Conservation (phyloP, 2,797 vertebrate genomes). For the Pseudochaenichthys georgianus region DNA sequence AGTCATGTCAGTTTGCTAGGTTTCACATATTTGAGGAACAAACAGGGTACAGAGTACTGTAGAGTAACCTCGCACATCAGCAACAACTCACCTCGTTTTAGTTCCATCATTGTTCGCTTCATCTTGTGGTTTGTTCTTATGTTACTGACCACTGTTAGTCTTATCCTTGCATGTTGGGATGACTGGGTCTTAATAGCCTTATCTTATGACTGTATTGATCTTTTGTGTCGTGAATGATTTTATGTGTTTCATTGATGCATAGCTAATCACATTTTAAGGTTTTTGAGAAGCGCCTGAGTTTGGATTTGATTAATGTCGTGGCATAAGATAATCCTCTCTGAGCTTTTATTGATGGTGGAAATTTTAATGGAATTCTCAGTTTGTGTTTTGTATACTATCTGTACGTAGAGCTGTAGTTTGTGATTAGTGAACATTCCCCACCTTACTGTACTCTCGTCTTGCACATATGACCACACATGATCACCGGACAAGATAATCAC, state of each 20-base stretch:
- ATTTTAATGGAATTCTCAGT: conserved; percentile 57
- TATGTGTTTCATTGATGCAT: conserved; percentile 40
- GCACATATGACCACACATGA: conserved; percentile 56
- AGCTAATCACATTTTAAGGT: conserved; percentile 43
- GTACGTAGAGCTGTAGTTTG: conserved; percentile 77
- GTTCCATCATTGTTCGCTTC: conserved; percentile 30
- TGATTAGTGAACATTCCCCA: conserved; percentile 73
- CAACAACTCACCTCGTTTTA: conserved; percentile 73
- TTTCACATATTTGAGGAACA: conserved; percentile 75
- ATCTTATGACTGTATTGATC: conserved; percentile 70
- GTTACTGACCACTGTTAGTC: conserved; percentile 55
- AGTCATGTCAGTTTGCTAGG: conserved; percentile 57
- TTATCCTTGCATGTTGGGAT: conserved; percentile 71
- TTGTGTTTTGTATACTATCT: conserved; percentile 73
- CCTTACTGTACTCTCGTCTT: conserved; percentile 58
- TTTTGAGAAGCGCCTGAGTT: conserved; percentile 53
- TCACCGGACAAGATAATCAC: conserved; percentile 57
- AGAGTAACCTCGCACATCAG: conserved; percentile 68
- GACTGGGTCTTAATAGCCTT: conserved; percentile 74
- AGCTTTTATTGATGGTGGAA: conserved; percentile 56
- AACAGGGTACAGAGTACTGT: conserved; percentile 85
- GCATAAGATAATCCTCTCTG: conserved; percentile 52
- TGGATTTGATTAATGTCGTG: conserved; percentile 56
- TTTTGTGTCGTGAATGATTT: conserved; percentile 61
- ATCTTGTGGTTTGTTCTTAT: conserved; percentile 34